A percentile compares a stretch with the other conserved stretches of the same genome.
Evolutionary conservation across 2,797 vertebrate genomes (phyloP).

Genomic region (Antennarius maculatus): DNA sequence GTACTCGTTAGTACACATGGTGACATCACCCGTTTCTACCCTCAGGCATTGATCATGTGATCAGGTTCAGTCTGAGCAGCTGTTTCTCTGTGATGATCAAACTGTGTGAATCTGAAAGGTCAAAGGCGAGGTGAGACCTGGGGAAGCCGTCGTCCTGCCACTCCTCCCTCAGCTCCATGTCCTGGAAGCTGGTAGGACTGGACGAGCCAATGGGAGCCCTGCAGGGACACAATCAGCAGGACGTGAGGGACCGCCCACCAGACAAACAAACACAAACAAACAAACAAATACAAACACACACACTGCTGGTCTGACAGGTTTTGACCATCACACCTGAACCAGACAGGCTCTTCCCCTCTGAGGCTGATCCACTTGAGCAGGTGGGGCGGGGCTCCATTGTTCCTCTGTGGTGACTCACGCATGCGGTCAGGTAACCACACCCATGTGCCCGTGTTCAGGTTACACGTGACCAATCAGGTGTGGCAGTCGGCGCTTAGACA

Average conservation of each 20-base stretch:
- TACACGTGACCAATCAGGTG: conserved; percentile 12
- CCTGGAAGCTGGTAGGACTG: conserved; percentile 50
- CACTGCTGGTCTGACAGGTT: no score
- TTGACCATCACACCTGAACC: background rate
- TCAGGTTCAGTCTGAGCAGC: background rate
- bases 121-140: conserved; percentile 53
- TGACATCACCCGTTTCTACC: background rate
- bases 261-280: background rate
- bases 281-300: background rate
- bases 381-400: conserved; percentile 39
- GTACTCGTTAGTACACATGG: no score
- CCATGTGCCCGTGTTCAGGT: conserved; percentile 11
- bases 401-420: conserved; percentile 35
- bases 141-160: conserved; percentile 84
- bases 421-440: conserved; percentile 12
- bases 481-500: background rate
- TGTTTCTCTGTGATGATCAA: no score
- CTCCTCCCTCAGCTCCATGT: conserved; percentile 81
- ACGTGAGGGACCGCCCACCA: background rate
- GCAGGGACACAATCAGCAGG: conserved; percentile 15
- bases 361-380: conserved; percentile 43
- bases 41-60: background rate
- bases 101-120: no score
- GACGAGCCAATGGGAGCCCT: conserved; percentile 44
- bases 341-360: conserved; percentile 35